These are phyloP conservation scores for Chaetops frenatus DNA, from an alignment of 2,113 vertebrate genomes.

Conservation along the genomic window DNA sequence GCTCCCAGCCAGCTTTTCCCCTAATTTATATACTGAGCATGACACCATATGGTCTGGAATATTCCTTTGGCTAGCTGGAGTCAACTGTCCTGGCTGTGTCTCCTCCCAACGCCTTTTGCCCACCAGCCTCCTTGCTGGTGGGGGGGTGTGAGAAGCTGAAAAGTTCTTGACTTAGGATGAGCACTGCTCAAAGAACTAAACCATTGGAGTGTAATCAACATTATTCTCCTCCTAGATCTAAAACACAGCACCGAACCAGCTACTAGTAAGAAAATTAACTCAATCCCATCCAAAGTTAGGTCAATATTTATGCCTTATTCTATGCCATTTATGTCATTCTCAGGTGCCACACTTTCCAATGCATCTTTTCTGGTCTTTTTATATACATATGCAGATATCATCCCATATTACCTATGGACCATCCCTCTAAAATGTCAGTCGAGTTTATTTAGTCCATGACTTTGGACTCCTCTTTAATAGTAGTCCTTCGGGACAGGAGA, in stretches of 20 bases:
- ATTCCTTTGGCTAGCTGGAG: background rate
- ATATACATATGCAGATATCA: background rate
- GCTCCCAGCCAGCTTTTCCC: fast-evolving
- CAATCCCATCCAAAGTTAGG: background rate
- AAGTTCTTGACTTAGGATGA: background rate
- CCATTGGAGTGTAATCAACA: background rate
- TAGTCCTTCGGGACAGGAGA: background rate
- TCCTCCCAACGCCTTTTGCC: background rate
- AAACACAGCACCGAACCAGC: background rate
- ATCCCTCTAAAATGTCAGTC: background rate
- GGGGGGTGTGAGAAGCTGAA: background rate
- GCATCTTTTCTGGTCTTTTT: background rate
- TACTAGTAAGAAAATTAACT: background rate
- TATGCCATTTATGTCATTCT: background rate
- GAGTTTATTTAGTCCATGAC: background rate
- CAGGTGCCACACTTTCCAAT: background rate
- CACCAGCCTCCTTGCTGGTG: background rate
- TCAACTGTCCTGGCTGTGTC: background rate
- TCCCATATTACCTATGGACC: background rate
- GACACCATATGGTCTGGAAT: background rate
- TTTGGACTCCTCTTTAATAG: background rate
- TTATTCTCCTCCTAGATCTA: background rate
- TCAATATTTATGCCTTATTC: background rate
- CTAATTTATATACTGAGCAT: background rate
- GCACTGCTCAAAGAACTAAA: background rate